phyloP scores from a whole-genome alignment of 1,140 invertebrate species.

The Caenorhabditis elegans region WBcel235 BX284603.4:13539501-13540000 shows the following conservation, averaged over 20 bases:
- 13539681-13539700: neutral
- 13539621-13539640: neutral
- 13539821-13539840: neutral
- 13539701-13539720: neutral
- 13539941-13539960: too few relatives aligned
- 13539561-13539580: neutral
- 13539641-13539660: neutral
- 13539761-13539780: conserved; percentile 5
- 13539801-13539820: conserved; percentile 11
- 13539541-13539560: neutral
- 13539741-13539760: neutral
- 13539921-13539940: too few relatives aligned
- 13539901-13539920: too few relatives aligned
- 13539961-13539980: too few relatives aligned
- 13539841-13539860: neutral
- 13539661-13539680: neutral
- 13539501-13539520: neutral
- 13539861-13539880: neutral
- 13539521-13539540: neutral
- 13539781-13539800: neutral
- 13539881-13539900: too few relatives aligned
- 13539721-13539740: neutral
- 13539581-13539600: neutral
- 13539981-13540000: too few relatives aligned
- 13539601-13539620: neutral